Base-by-base conservation (phyloP, 2,888 invertebrate species). In the Heliconius sara region DNA sequence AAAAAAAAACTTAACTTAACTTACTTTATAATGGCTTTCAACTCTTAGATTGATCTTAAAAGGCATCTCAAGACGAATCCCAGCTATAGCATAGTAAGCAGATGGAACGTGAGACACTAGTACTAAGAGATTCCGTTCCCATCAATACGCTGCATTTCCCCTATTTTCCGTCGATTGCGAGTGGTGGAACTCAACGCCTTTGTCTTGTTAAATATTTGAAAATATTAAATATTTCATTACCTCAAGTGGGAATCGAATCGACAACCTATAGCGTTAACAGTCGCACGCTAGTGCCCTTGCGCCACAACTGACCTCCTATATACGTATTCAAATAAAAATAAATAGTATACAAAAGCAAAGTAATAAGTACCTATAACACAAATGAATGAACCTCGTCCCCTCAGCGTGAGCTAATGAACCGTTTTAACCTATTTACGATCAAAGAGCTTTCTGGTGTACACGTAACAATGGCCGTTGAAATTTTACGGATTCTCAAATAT, bases 351-450 rank as follows among this genome's bases (percentile, higher is more conserved):
- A 3, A 60, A 22, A 60, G n/a, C 5, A 43, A 22, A 25, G 25
- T 25, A 43, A 70, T 70, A 39, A 25, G 16, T 43, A 39, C 10
- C 39, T 39, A 43, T 70, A 70, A 60, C 25, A 60, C 60, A 60
- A 73, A 60, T 73, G 13, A 73, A 73, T 34, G 57, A 43, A 34
- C 73, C 30, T 2, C 39, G 60, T 73, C 73, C 73, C 73, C 39
- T 60, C 60, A 34, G n/a, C 2, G 12, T 34, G 34, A 60, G 25
- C 25, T 73, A 73, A 60, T 73, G 60, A 73, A 73, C 25, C 73
- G 73, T 34, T 34, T 65, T 75, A 65, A 47, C 75, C 75, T 75
- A 75, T 65, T 75, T 75, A 75, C 27, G 75, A 75, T 66, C 75
- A 75, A 75, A 75, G 75, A 47, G 27, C 75, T 75, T 66, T 65